Evolutionary conservation across 2,888 invertebrate genomes (phyloP).

Genomic region (Punctoribates punctum): DNA sequence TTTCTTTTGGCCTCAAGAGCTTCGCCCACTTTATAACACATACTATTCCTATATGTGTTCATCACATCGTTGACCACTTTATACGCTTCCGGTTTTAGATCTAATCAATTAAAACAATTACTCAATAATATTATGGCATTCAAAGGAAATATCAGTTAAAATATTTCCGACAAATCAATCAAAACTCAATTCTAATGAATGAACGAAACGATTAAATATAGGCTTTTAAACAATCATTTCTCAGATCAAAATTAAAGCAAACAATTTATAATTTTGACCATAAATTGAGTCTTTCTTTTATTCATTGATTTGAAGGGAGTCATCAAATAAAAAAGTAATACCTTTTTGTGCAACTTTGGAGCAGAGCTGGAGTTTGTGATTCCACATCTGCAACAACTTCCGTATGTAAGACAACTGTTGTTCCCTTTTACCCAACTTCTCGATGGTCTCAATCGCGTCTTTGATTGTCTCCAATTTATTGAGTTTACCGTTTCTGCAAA

Average conservation of each 20-base stretch:
- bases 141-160: neutral
- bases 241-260: too few relatives aligned
- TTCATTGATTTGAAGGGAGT: too few relatives aligned
- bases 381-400: conserved; percentile 35
- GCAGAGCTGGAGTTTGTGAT: conserved; percentile 23
- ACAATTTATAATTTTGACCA: too few relatives aligned
- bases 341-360: neutral
- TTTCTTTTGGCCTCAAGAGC: neutral
- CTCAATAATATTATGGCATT: neutral
- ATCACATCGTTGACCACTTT: conserved; percentile 36
- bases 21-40: conserved; percentile 32
- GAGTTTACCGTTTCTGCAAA: neutral
- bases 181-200: neutral
- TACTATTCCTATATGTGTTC: conserved; percentile 32
- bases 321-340: neutral
- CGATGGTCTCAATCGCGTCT: conserved; percentile 19
- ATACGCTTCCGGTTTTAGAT: conserved; percentile 30
- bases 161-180: neutral
- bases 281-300: too few relatives aligned
- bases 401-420: conserved; percentile 29
- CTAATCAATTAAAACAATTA: conserved; percentile 11
- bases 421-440: conserved; percentile 35
- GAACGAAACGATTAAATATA: neutral
- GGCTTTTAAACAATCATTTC: neutral
- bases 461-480: conserved; percentile 17